Base-by-base conservation (phyloP, 2,797 vertebrate genomes). In the Furcifer pardalis region DNA sequence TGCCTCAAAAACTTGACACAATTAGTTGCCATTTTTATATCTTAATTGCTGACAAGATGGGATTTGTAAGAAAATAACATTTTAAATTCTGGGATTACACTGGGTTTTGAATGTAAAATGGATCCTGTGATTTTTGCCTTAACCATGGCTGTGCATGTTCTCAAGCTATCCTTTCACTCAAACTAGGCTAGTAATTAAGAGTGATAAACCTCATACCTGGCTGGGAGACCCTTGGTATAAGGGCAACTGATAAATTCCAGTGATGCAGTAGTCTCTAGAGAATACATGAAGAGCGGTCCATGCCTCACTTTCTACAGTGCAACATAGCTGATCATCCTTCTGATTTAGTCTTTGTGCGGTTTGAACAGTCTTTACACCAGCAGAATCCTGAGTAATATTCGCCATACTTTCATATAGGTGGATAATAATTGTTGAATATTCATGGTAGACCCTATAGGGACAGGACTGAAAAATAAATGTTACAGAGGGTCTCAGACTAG, bases 211-310 rank as follows among this genome's bases (percentile, higher is more conserved):
- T 35, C 73, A 63, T 80, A 94, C 92, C 89, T 85, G 83, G 32
- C 49, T 90, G 40, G 91, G 93, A 42, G 86, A 79, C 46, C 90
- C 89, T 4, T 89, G 86, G 81, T 91, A 94, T 30, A 91, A 87
- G 10, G 92, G 93, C 72, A 92, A 76, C 68, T 91, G 88, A 63
- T 90, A 90, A 68, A 85, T 60, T 1, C 75, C 84, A 21, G 86
- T 83, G 74, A 91, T 86, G 81, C 93, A 93, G 79, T 91, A 91
- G 35, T 63, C 84, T 72, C 76, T 82, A 35, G 90, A 90, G 69
- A 92, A 94, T 59, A 92, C 86, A 13, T 88, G 89, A 52, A 91
- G 62, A 25, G 88, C 91, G 30, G 91, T 86, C 93, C 92, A 93
- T 30, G 90, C 89, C 76, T 91, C 83, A 1, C 49, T 46, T 1